phyloP scores from a whole-genome alignment of 1,140 invertebrate genomes.

The Diorhabda carinulata region DNA sequence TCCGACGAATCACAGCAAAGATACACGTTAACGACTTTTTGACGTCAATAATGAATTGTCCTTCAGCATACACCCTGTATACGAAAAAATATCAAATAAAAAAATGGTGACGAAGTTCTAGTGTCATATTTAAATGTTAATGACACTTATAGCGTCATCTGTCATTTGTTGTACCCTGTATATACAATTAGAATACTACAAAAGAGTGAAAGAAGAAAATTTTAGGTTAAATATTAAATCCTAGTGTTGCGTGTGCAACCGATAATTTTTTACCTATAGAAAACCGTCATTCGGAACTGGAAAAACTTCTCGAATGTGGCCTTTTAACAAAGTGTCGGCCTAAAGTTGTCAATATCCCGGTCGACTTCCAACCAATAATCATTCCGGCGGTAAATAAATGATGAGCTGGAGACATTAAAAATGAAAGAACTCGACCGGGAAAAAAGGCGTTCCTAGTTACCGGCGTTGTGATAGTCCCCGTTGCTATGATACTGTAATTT shows the following conservation, averaged over 20 bases:
- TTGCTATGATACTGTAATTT: conserved; percentile 32
- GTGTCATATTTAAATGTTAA: no score
- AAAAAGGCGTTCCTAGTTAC: conserved; percentile 28
- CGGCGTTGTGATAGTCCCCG: conserved; percentile 38
- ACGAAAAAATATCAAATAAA: no score
- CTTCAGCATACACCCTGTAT: no score
- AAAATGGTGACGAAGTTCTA: no score
- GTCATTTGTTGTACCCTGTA: no score
- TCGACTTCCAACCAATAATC: conserved; percentile 38
- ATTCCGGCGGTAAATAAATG: conserved; percentile 39
- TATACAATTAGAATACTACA: no score
- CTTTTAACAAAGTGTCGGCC: conserved; percentile 24
- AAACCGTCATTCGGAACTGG: neutral
- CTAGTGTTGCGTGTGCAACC: conserved; percentile 31
- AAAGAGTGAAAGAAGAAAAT: no score
- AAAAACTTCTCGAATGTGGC: conserved; percentile 4
- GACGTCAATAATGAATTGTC: no score
- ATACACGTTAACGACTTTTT: no score
- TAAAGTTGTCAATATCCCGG: conserved; percentile 29
- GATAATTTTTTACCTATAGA: conserved; percentile 7
- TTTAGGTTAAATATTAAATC: conserved; percentile 20
- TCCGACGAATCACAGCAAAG: no score
- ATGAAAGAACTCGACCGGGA: conserved; percentile 29
- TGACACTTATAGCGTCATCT: no score
- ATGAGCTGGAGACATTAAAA: conserved; percentile 38